Base-by-base conservation (phyloP, 2,113 vertebrate genomes). In the Seriola rivoliana region DNA sequence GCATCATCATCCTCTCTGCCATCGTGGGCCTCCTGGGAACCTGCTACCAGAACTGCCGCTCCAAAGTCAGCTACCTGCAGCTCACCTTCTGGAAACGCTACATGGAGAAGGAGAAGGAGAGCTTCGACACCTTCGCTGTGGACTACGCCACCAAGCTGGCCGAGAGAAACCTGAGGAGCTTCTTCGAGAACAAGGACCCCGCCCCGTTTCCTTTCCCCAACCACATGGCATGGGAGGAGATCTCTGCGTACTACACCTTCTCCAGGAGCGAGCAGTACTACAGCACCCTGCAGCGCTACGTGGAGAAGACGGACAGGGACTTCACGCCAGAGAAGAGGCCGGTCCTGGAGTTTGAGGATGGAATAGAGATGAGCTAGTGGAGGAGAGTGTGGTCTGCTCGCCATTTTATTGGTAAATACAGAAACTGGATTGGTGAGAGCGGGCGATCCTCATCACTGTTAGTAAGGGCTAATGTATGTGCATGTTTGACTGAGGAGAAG, bases 61-160 rank as follows among this genome's bases (percentile, higher is more conserved):
- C 95, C 66, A 70, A 93, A 69, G 94, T 96, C 59, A 96, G 96
- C 90, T 96, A 89, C 91, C 86, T 96, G 77, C 96, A 96, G 90
- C 91, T 93, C 42, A 95, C 89, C 0, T 96, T 96, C 71, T 95
- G 93, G 94, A 95, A 94, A 68, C 75, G 80, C 55, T 96, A 96
- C 50, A n/a, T 91, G 17, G 91, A 95, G 58, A 95, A 94, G 63
- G 96, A 96, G 81, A 91, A 79, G 32, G 91, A 94, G 70, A 79
- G 83, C 23, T 95, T 96, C 14, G 94, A 96, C 1, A 1, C 29
- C 8, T 94, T 80, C 0, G 81, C 93, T 0, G 2, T 80, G 3
- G 92, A 95, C 0, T 95, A 96, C 0, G 94, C 94, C 44, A 88
- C 54, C 74, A 94, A 94, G 65, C 91, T 96, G 78, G 95, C 95